Evolutionary conservation across 2,113 vertebrate species (phyloP), one percentile per base, ranked within the genome.

Genomic region (Thunnus thynnus): DNA sequence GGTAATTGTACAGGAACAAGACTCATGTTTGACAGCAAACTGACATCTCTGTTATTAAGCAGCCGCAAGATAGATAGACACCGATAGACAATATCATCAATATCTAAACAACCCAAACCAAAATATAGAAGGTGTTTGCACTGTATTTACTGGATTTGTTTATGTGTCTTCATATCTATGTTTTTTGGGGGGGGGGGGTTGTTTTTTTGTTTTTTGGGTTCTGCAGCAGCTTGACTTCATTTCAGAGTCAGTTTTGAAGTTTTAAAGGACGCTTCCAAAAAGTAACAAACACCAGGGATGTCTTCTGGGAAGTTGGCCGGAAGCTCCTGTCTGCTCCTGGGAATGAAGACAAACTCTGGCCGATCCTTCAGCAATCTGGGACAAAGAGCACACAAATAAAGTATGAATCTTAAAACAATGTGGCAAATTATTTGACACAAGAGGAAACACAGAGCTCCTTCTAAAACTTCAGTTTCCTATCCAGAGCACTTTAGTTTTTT

Each of bases 221-320:
- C 64, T 72, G 73, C 60, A 46, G 58, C 78, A 61, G 74, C 74
- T 84, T 55, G 69, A 85, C 64, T 84, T 93, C 36, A 83, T 78
- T 68, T 77, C 72, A 68, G 76, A 86, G 82, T 78, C 56, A 64
- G 77, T 83, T 72, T 80, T 48, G 70, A 82, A 60, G 72, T 62
- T 79, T 78, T 84, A 74, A 71, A 72, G 55, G 89, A 87, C 2
- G 95, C 92, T 92, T 99, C 97, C 84, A 99, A 95, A 94, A 99
- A 99, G 94, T 99, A 97, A 95, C 98, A 99, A 90, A 98, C 96
- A 89, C 98, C 98, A 91, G 98, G 96, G 91, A 99, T 97, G 86
- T 99, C 96, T 66, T 93, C 93, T 44, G 98, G 98, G 90, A 99
- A 99, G 93, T 99, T 97, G 86, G 96, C 95, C 78, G 98, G 98